Evolutionary conservation across 2,888 invertebrate genomes (phyloP).

Genomic region (Malthinus seriepunctatus): DNA sequence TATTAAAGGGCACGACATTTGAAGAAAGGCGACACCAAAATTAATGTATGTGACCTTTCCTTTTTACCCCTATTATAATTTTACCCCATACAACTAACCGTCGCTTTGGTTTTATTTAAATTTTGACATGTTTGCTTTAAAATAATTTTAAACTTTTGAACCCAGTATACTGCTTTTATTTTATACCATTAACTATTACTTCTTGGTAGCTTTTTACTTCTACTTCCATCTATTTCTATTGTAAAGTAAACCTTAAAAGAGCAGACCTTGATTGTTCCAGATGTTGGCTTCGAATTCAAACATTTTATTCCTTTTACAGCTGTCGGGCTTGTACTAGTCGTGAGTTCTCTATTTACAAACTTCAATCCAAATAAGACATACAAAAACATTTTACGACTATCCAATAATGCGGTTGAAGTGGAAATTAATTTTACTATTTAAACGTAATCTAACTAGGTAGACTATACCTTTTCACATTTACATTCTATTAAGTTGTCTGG

Average conservation of each 20-base stretch:
- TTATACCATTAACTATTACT: background rate
- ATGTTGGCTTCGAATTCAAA: slow-evolving; percentile 23
- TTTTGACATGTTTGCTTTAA: background rate
- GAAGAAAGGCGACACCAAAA: slow-evolving; percentile 23
- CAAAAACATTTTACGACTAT: background rate
- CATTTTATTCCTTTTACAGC: slow-evolving; percentile 28
- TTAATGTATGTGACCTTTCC: slow-evolving; percentile 28
- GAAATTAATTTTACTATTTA: background rate
- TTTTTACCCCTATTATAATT: slow-evolving; percentile 5
- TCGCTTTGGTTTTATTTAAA: slow-evolving; percentile 1
- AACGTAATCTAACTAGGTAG: slow-evolving; percentile 24
- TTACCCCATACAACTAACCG: slow-evolving; percentile 19
- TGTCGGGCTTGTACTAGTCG: slow-evolving; percentile 10
- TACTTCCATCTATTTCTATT: background rate
- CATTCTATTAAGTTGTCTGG: slow-evolving; percentile 21
- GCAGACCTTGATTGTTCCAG: slow-evolving; percentile 24
- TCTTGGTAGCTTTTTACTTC: background rate
- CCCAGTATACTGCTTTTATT: no score
- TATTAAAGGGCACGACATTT: slow-evolving; percentile 29
- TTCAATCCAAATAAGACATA: background rate
- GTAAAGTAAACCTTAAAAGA: slow-evolving; percentile 6
- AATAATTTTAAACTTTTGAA: slow-evolving; percentile 1
- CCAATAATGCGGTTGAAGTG: background rate
- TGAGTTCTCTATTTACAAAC: background rate
- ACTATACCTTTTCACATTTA: slow-evolving; percentile 22